Percentiles rank a stretch among this genome's conserved stretches.
Conservation (phyloP, 2,113 vertebrate genomes). For the Psittacula cyanocephala region DNA sequence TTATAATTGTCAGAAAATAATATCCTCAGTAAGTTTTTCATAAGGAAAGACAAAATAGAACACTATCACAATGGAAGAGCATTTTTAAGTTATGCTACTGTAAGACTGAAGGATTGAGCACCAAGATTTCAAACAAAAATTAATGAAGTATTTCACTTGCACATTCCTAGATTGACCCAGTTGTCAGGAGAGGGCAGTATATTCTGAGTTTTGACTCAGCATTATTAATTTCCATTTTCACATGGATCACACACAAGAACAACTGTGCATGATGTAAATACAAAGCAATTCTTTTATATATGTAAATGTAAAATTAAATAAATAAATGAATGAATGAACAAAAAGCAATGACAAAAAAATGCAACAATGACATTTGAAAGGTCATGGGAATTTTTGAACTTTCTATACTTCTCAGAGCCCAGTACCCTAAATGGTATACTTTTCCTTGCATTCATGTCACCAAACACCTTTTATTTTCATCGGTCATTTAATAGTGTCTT, state of each 20-base stretch:
- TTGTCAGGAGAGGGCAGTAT: conserved; percentile 2
- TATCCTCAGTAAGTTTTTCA: neutral
- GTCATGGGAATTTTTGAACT: rapidly evolving
- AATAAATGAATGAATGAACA: neutral
- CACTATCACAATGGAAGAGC: neutral
- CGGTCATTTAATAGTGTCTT: neutral
- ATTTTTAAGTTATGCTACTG: neutral
- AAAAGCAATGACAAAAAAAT: neutral
- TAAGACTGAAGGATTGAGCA: neutral
- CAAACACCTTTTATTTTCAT: neutral
- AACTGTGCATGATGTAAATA: neutral
- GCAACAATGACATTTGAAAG: neutral
- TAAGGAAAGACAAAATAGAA: neutral
- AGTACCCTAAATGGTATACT: neutral
- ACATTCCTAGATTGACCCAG: neutral
- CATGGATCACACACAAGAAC: neutral
- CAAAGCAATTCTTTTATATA: neutral
- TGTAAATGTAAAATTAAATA: neutral
- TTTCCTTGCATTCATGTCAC: neutral
- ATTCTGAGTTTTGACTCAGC: neutral
- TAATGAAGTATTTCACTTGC: neutral
- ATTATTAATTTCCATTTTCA: neutral
- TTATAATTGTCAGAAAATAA: neutral
- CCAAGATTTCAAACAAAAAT: neutral
- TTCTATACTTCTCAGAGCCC: neutral